Evolutionary conservation across 2,797 vertebrate genomes (phyloP).

Genomic region (Diglossa cyanea): DNA sequence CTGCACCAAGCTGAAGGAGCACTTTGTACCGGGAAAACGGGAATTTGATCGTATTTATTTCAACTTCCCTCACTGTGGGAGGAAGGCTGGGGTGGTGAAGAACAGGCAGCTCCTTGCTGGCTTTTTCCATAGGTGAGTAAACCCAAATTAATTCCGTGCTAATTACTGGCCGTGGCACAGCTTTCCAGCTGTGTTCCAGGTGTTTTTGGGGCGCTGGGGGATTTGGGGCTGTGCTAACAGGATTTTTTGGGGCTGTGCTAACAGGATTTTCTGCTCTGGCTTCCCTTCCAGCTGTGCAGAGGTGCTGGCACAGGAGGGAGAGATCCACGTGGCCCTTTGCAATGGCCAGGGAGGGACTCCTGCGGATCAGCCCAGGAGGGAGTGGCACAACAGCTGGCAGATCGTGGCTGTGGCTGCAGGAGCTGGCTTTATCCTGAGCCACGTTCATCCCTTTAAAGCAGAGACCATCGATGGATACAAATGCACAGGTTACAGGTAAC

Average conservation of each 20-base stretch:
- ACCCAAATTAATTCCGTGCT: background rate
- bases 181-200: background rate
- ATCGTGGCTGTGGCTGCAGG: conserved; percentile 88
- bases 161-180: background rate
- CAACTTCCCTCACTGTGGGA: conserved; percentile 96
- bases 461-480: conserved; percentile 79
- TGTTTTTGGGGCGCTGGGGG: background rate
- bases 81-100: conserved; percentile 91
- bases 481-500: conserved; percentile 95
- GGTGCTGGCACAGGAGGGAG: conserved; percentile 83
- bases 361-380: conserved; percentile 85
- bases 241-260: background rate
- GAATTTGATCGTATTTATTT: conserved; percentile 87
- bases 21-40: conserved; percentile 46
- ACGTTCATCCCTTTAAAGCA: conserved; percentile 80
- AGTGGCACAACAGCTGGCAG: conserved; percentile 99
- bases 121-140: conserved; percentile 87
- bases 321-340: conserved; percentile 89
- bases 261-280: background rate
- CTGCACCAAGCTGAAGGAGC: conserved; percentile 81
- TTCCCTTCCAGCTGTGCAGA: conserved; percentile 78
- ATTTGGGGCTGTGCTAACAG: background rate
- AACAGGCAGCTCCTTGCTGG: conserved; percentile 87
- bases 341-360: conserved; percentile 95
- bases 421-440: conserved; percentile 85